Conservation (phyloP, 2,113 vertebrate species). For the Pterophyllum scalare region DNA sequence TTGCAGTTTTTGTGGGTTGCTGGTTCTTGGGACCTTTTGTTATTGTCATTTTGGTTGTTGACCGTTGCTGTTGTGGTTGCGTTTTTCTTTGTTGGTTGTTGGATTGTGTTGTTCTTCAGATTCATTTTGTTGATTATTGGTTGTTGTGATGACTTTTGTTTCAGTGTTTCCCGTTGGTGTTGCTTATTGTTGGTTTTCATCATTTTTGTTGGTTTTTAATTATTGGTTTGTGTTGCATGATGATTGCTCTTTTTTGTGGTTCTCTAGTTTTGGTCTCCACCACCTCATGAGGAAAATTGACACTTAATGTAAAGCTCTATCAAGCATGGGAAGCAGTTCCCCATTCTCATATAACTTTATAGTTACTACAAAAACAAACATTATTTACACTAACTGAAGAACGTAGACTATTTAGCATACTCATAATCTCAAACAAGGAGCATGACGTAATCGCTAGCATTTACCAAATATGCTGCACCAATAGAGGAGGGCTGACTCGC, state of each 20-base stretch:
- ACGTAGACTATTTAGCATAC: accelerated
- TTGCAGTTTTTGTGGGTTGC: not conserved
- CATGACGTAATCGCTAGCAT: not conserved
- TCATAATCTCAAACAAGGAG: not conserved
- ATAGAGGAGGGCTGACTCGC: not conserved
- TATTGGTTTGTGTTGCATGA: too few relatives aligned
- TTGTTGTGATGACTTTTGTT: not conserved
- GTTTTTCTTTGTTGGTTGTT: not conserved
- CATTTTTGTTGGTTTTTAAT: not conserved
- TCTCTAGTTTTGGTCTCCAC: not conserved
- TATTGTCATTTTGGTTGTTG: not conserved
- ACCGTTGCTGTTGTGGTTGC: not conserved
- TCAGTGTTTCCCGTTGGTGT: not conserved
- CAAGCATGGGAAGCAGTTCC: not conserved
- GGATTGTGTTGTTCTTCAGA: not conserved
- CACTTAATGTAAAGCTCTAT: not conserved
- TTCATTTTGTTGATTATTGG: not conserved
- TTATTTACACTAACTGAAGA: not conserved
- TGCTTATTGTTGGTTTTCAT: not conserved
- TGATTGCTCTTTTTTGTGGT: not conserved
- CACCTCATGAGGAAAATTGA: not conserved
- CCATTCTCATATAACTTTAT: not conserved
- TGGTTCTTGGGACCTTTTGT: not conserved
- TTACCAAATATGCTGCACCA: not conserved
- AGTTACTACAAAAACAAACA: not conserved